Evolutionary conservation across 2,113 vertebrate species (phyloP).

Genomic region (Sitta europaea): DNA sequence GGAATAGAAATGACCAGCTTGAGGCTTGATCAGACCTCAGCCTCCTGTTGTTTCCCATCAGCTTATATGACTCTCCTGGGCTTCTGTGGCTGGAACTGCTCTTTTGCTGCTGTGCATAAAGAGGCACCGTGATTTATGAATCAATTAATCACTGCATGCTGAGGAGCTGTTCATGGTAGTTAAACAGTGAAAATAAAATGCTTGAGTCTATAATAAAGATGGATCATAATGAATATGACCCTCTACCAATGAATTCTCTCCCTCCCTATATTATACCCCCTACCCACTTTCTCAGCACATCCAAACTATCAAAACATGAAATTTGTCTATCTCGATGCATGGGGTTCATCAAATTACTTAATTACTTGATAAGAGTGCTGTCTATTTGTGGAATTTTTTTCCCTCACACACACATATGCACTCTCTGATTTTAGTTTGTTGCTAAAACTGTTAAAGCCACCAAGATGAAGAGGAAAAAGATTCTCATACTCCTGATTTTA

Average conservation of each 20-base stretch:
- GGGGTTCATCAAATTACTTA: neutral
- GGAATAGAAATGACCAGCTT: slow-evolving; percentile 35
- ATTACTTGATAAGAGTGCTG: neutral
- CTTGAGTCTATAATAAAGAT: slow-evolving; percentile 56
- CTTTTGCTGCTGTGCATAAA: slow-evolving; percentile 25
- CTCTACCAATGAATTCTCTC: neutral
- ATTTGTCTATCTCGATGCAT: neutral
- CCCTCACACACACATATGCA: too few relatives aligned
- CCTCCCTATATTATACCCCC: neutral
- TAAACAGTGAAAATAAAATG: slow-evolving; percentile 73
- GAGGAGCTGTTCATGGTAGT: slow-evolving; percentile 65
- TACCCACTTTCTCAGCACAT: neutral
- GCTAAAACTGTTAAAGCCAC: neutral
- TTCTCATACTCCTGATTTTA: neutral
- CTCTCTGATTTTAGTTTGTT: neutral
- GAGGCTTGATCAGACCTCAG: slow-evolving; percentile 7
- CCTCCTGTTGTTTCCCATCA: slow-evolving; percentile 45
- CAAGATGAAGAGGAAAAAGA: neutral
- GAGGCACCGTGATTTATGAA: slow-evolving; percentile 72
- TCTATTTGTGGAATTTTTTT: neutral
- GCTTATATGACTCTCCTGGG: slow-evolving; percentile 17
- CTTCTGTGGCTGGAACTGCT: slow-evolving; percentile 37
- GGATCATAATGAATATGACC: slow-evolving; percentile 53
- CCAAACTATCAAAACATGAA: neutral
- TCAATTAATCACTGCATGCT: slow-evolving; percentile 71